Evolutionary conservation across 1,140 invertebrate species (phyloP), one percentile per base, ranked within the genome.

Genomic region (Aricia agestis): DNA sequence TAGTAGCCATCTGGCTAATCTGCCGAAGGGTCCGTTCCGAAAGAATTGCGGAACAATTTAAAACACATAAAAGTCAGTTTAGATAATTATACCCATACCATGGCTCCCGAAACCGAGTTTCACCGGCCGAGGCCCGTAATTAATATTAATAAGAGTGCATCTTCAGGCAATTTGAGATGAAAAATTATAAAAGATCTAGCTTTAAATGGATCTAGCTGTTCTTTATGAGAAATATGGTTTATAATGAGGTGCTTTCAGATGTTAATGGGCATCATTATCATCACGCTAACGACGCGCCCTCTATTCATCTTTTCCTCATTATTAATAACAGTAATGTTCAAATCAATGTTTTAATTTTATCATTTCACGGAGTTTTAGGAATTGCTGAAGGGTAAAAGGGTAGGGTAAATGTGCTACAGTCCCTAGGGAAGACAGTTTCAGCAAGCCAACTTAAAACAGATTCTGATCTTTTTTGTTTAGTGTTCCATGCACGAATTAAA

Each of bases 171-270:
- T 63, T 63, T 63, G 7, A 18, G 18, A 19, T 18, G 59, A 19
- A 63, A 63, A 63, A 63, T 63, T 63, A 63, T 63, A 25, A 63
- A 63, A 19, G 59, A 63, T 63, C 59, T 63, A 63, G 59, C 10
- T 63, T 63, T 63, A 19, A 63, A 63, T 63, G 19, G 59, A 18
- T 19, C 18, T 19, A 59, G 18, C 59, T 63, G 18, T 25, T 63
- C 59, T 63, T 63, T 63, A 63, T 63, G 59, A 52, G 13, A 52
- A 52, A 52, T 52, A 52, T 52, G 45, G 45, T 52, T 52, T 52
- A 52, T 52, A 52, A 52, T 52, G 45, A 52, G 45, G 45, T 52
- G 45, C 45, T 52, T 52, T 52, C 13, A 52, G 9, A 52, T 52
- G 11, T 52, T 52, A 52, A 52, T 52, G 45, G 45, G 45, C 45